Evolutionary conservation across 1,140 invertebrate species (phyloP).

Genomic region (Paramacrobiotus metropolitanus): DNA sequence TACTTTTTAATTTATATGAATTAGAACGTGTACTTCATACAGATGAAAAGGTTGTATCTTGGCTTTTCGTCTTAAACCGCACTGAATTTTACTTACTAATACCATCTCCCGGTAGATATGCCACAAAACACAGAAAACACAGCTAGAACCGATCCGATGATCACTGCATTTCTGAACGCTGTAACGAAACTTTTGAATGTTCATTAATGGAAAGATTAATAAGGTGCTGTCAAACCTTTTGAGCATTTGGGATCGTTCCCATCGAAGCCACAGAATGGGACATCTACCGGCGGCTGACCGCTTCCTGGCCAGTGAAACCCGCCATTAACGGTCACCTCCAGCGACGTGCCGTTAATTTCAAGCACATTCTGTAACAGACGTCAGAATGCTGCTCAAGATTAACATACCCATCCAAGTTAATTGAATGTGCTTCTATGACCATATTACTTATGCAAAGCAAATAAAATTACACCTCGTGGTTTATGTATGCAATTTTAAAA

Average conservation of each 20-base stretch:
- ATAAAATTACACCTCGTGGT: no score
- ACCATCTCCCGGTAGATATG: background rate
- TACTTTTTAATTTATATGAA: no score
- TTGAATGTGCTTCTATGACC: background rate
- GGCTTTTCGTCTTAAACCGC: no score
- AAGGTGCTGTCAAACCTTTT: no score
- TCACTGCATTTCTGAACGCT: background rate
- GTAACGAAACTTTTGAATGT: no score
- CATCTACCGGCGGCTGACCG: background rate
- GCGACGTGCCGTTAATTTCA: background rate
- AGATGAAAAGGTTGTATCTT: no score
- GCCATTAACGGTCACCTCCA: background rate
- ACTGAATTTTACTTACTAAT: background rate
- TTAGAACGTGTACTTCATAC: no score
- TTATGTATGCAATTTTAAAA: no score
- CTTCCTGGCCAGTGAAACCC: background rate
- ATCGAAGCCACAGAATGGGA: background rate
- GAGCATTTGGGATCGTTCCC: background rate
- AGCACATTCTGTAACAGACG: no score
- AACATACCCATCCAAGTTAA: no score
- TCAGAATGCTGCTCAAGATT: no score
- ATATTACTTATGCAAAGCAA: background rate
- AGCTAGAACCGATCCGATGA: background rate
- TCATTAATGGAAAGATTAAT: no score
- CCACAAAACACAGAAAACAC: background rate